phyloP scores from a whole-genome alignment of 2,888 invertebrate genomes.

The Myopa testacea region DNA sequence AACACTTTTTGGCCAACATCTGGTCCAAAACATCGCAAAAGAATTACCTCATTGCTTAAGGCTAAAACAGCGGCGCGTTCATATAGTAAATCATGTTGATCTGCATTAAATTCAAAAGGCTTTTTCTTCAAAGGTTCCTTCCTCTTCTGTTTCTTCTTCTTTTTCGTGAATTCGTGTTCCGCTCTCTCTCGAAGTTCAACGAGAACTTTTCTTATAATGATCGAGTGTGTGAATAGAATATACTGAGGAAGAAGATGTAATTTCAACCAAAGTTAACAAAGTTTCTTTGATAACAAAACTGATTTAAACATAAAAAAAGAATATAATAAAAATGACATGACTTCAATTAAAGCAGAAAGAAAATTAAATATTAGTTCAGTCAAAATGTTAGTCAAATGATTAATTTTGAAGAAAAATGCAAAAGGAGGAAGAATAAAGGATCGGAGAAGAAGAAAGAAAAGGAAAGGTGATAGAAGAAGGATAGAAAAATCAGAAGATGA shows the following conservation, averaged over 20 bases:
- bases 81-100: slow-evolving; percentile 13
- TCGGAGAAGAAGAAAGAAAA: background rate
- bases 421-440: background rate
- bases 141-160: background rate
- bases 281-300: background rate
- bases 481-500: too few relatives aligned
- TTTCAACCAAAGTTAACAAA: background rate
- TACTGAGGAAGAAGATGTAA: too few relatives aligned
- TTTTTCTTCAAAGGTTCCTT: background rate
- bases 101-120: slow-evolving; percentile 6
- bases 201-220: too few relatives aligned
- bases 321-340: background rate
- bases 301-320: background rate
- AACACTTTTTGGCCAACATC: background rate
- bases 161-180: too few relatives aligned
- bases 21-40: background rate
- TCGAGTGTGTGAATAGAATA: too few relatives aligned
- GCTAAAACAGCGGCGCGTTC: slow-evolving; percentile 7
- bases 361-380: too few relatives aligned
- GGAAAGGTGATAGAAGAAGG: too few relatives aligned
- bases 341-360: too few relatives aligned
- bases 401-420: background rate
- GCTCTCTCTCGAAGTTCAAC: too few relatives aligned
- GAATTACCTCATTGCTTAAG: background rate
- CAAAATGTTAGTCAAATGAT: background rate